Base-by-base conservation (phyloP, 2,888 invertebrate species). In the Nomada lathburiana region DNA sequence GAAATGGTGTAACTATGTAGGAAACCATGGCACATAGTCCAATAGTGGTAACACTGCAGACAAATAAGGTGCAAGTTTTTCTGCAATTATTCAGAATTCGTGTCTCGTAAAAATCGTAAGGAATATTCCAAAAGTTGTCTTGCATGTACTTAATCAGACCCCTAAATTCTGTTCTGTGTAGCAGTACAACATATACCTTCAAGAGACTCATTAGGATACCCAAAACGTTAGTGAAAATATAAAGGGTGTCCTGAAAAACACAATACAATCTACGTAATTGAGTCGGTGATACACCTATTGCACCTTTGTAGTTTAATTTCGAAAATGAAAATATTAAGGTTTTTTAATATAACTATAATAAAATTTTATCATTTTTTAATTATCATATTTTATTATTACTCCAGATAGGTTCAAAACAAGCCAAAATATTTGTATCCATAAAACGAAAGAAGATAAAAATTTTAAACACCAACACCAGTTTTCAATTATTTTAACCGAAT, bases 101-200 rank as follows among this genome's bases (percentile, higher is more conserved):
- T 20, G 47, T 64, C n/a, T 78, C 84, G 10, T 50, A 29, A 1
- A 26, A 13, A 23, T 86, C 67, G 29, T 83, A 76, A 13, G 63
- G 7, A 2, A 23, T 26, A 9, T 76, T 50, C 77, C 80, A 85
- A 20, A 86, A 86, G 11, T 77, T 11, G 0, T 75, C 29, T 26
- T 65, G 20, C 50, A 83, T 76, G 23, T 80, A 86, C 20, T 11
- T 3, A 10, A 89, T 75, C 10, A 89, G 59, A 10, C 64, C 36
- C 2, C 65, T 9, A 1, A 88, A 74, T 11, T 80, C 67, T 0
- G 52, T 47, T 16, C 83, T 86, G 60, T 83, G 71, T 4, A 60
- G 10, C 13, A 83, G 60, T 59, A 89, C 76, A 2, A 86, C 79
- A 7, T 75, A 47, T 1, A 88, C 18, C 65, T 90, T 90, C 7